phyloP scores from a whole-genome alignment of 2,888 invertebrate genomes.

The Neelides folsomi region DNA sequence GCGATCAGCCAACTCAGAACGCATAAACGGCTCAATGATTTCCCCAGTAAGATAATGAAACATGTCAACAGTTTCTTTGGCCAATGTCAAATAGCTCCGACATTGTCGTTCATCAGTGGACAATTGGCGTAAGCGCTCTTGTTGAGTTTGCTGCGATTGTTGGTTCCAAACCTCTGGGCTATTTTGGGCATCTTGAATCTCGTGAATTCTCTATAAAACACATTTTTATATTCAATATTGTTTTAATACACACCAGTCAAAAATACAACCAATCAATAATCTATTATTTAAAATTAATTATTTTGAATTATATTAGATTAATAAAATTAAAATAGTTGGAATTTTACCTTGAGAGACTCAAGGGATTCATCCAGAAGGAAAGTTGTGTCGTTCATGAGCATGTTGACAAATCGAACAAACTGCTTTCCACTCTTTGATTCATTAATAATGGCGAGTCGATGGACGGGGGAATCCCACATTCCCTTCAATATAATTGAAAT shows the following conservation, averaged over 20 bases:
- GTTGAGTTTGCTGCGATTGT: slow-evolving; percentile 54
- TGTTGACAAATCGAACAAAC: slow-evolving; percentile 92
- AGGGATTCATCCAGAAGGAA: slow-evolving; percentile 91
- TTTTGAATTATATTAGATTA: no score
- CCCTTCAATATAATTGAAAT: slow-evolving; percentile 92
- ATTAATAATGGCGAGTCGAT: slow-evolving; percentile 63
- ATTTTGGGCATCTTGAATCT: slow-evolving; percentile 70
- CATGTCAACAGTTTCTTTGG: slow-evolving; percentile 94
- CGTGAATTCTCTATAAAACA: slow-evolving; percentile 49
- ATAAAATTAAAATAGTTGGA: no score
- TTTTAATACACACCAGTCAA: neutral
- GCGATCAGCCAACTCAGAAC: slow-evolving; percentile 81
- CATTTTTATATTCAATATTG: neutral
- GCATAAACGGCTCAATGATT: slow-evolving; percentile 86
- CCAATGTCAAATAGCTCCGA: slow-evolving; percentile 77
- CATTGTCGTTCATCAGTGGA: slow-evolving; percentile 75
- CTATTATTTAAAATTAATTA: neutral
- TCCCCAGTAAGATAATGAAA: slow-evolving; percentile 89
- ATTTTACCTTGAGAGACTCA: slow-evolving; percentile 56
- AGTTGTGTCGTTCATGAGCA: slow-evolving; percentile 97
- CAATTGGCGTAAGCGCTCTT: slow-evolving; percentile 61
- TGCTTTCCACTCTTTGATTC: slow-evolving; percentile 80
- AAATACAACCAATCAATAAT: neutral
- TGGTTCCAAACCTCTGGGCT: slow-evolving; percentile 54
- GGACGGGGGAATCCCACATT: slow-evolving; percentile 85